These are phyloP conservation scores for Lepus timidus DNA, from an alignment of 2,113 vertebrate species.

Conservation along the genomic window DNA sequence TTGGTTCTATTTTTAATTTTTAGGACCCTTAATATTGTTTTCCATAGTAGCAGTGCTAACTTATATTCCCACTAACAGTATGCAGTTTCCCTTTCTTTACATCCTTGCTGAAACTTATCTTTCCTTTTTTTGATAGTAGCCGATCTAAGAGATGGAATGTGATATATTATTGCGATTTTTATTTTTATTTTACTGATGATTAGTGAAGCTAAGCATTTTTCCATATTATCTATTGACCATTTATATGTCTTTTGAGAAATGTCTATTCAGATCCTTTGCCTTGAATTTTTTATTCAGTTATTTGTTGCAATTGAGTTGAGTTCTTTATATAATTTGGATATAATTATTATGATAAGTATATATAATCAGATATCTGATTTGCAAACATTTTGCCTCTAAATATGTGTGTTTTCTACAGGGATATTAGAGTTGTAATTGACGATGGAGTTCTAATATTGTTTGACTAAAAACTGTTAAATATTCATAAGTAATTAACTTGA, in stretches of 20 bases:
- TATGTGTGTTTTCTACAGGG: conserved; percentile 16
- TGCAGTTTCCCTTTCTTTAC: background rate
- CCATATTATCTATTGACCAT: background rate
- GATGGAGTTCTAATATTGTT: background rate
- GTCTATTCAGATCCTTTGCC: background rate
- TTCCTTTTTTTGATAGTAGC: background rate
- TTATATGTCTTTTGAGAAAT: background rate
- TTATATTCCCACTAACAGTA: background rate
- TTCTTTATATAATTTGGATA: background rate
- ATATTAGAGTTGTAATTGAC: conserved; percentile 14
- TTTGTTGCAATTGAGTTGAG: background rate
- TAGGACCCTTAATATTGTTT: background rate
- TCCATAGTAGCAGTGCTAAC: background rate
- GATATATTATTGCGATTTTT: background rate
- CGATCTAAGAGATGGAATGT: background rate
- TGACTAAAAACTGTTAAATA: conserved; percentile 55
- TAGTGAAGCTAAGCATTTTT: background rate
- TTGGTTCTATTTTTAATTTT: background rate
- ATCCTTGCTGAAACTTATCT: background rate
- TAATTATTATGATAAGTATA: background rate
- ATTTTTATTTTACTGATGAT: background rate
- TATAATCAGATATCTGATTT: background rate
- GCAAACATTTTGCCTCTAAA: background rate
- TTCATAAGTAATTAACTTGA: conserved; percentile 23
- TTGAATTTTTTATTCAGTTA: background rate